Evolutionary conservation across 2,113 vertebrate genomes (phyloP).

Genomic region (Pelvicachromis taeniatus): DNA sequence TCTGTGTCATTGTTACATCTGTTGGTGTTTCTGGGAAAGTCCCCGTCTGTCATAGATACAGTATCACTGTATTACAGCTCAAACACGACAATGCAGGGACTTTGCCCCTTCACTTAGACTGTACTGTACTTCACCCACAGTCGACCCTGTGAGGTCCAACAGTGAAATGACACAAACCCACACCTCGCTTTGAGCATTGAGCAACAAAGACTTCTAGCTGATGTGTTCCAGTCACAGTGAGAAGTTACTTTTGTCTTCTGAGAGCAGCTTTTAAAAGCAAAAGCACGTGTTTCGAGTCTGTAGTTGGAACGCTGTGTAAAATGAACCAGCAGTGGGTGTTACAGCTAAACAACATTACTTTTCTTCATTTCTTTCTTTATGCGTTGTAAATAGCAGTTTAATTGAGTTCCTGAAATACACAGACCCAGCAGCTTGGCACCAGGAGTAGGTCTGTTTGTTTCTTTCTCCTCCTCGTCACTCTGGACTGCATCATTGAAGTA

Average conservation of each 20-base stretch:
- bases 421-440: neutral
- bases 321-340: neutral
- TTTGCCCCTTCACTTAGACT: neutral
- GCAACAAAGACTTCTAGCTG: neutral
- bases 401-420: neutral
- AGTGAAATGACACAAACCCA: neutral
- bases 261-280: neutral
- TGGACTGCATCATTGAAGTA: neutral
- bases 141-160: neutral
- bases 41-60: neutral
- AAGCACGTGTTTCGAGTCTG: neutral
- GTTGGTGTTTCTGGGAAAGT: neutral
- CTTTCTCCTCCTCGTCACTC: neutral
- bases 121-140: neutral
- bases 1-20: neutral
- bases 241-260: neutral
- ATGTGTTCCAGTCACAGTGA: neutral
- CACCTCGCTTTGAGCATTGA: neutral
- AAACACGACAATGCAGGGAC: neutral
- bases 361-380: neutral
- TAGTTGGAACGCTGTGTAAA: neutral
- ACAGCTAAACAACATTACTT: neutral
- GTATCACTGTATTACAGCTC: neutral
- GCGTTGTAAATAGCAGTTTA: neutral
- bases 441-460: neutral